phyloP scores from a whole-genome alignment of 2,797 vertebrate genomes.

The Craterocephalus amniculus region DNA sequence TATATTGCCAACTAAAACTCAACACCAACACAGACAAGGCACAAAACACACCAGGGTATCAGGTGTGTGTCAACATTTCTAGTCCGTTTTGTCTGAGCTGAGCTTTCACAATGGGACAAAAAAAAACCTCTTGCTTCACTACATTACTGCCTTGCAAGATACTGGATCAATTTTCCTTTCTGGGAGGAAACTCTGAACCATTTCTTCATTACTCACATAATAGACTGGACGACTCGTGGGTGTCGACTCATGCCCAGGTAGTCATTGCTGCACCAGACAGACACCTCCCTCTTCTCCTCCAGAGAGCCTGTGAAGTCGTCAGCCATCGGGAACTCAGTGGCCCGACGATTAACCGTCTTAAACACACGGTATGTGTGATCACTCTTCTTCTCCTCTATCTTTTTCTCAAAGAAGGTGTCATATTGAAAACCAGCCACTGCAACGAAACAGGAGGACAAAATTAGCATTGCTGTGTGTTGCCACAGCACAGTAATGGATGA shows the following conservation, averaged over 20 bases:
- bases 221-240: constrained; percentile 86
- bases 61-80: constrained; percentile 8
- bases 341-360: constrained; percentile 92
- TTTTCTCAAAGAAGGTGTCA: constrained; percentile 87
- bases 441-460: constrained; percentile 45
- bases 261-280: constrained; percentile 96
- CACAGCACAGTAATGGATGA: constrained; percentile 4
- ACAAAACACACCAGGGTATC: constrained; percentile 5
- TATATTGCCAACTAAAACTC: constrained; percentile 16
- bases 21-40: constrained; percentile 32
- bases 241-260: constrained; percentile 94
- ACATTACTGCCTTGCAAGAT: constrained; percentile 4
- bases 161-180: not conserved
- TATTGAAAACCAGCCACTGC: constrained; percentile 91
- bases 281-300: constrained; percentile 87
- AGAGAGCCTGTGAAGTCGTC: constrained; percentile 84
- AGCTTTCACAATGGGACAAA: constrained; percentile 2
- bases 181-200: not conserved
- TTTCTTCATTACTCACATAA: constrained; percentile 82
- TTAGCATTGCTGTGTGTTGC: constrained; percentile 22
- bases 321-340: constrained; percentile 84
- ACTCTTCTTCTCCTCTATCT: constrained; percentile 89
- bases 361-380: constrained; percentile 94
- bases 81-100: not conserved
- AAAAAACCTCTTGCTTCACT: constrained; percentile 30